These are phyloP conservation scores for Hyposmocoma kahamanoa DNA, from an alignment of 1,140 invertebrate species.

Conservation along the genomic window DNA sequence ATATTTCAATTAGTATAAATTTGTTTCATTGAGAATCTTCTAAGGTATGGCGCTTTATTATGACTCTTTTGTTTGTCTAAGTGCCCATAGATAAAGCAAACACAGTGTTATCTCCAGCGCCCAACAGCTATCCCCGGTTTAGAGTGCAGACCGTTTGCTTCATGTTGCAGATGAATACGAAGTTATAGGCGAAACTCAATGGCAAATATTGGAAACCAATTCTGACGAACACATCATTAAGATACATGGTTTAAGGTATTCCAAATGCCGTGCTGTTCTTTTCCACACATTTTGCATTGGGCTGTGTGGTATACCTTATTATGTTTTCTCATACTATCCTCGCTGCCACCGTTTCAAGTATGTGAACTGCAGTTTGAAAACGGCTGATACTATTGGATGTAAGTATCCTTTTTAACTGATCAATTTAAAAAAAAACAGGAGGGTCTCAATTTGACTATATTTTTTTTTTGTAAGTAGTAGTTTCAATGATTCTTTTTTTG, in stretches of 20 bases:
- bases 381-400: no score
- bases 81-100: no score
- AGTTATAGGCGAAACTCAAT: constrained; percentile 70
- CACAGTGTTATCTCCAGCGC: constrained; percentile 16
- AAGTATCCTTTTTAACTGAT: no score
- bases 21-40: no score
- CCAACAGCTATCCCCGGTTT: constrained; percentile 23
- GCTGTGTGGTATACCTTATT: constrained; percentile 71
- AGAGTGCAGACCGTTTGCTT: constrained; percentile 20
- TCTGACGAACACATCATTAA: constrained; percentile 64
- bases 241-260: constrained; percentile 68
- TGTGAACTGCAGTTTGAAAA: constrained; percentile 69
- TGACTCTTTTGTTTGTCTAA: no score
- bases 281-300: constrained; percentile 65
- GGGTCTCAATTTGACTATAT: no score
- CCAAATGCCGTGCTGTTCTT: constrained; percentile 48
- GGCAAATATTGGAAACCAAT: constrained; percentile 65
- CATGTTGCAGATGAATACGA: constrained; percentile 68
- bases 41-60: no score
- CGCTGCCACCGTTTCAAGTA: constrained; percentile 65
- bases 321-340: constrained; percentile 69
- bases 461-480: no score
- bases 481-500: no score
- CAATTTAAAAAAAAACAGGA: no score
- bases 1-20: no score